These are phyloP conservation scores for Clepsis dumicolana DNA, from an alignment of 2,888 invertebrate species.

Conservation along the genomic window DNA sequence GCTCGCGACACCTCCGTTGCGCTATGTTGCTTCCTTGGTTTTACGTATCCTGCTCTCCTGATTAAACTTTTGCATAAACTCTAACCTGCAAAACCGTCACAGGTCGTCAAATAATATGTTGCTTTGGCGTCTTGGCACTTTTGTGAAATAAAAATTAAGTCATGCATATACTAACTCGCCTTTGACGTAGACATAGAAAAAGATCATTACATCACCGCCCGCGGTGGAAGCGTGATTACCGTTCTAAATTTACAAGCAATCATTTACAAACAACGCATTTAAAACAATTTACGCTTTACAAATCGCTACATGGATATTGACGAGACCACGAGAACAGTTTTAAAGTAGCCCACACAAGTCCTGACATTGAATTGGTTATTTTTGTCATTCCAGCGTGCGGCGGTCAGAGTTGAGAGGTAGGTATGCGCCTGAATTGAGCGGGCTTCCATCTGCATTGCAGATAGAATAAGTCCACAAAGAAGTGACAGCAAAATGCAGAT, in stretches of 20 bases:
- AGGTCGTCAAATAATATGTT: not conserved
- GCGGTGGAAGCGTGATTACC: constrained; percentile 19
- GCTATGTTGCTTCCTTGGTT: no score
- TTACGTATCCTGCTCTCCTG: no score
- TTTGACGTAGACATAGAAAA: constrained; percentile 35
- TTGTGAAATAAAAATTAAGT: constrained; percentile 30
- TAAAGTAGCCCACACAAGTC: not conserved
- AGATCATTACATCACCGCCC: constrained; percentile 28
- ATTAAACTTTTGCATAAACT: not conserved
- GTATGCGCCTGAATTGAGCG: constrained; percentile 1
- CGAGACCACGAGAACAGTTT: not conserved
- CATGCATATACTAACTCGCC: constrained; percentile 21
- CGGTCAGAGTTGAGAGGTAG: not conserved
- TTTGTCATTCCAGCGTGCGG: not conserved
- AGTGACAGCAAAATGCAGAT: constrained; percentile 13
- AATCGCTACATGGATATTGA: constrained; percentile 3
- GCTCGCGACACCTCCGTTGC: no score
- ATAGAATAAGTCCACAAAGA: constrained; percentile 4
- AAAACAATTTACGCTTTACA: constrained; percentile 19
- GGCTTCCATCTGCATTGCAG: constrained; percentile 36
- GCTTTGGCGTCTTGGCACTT: constrained; percentile 14
- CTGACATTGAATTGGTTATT: not conserved
- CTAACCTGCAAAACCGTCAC: not conserved
- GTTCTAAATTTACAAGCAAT: constrained; percentile 33
- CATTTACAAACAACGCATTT: constrained; percentile 21